These are phyloP conservation scores for Vanessa atalanta DNA, from an alignment of 1,140 invertebrate species.

Conservation along the genomic window DNA sequence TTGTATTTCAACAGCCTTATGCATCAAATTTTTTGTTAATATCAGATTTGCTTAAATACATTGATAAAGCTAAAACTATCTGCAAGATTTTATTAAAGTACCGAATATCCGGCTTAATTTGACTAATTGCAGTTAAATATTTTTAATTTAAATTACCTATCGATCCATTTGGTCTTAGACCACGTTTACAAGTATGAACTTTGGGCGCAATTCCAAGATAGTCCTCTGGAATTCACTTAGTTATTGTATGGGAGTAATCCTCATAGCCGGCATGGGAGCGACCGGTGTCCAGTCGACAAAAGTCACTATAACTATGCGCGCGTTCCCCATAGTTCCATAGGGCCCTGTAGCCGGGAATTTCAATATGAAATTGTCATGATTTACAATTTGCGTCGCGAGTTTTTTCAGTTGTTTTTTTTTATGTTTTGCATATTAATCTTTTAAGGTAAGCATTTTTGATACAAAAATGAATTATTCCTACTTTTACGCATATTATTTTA, in stretches of 20 bases:
- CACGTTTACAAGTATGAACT: background rate
- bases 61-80: no score
- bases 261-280: constrained; percentile 49
- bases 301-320: constrained; percentile 47
- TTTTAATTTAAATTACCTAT: background rate
- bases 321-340: constrained; percentile 25
- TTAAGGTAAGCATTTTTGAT: background rate
- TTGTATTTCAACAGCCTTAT: no score
- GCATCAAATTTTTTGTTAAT: no score
- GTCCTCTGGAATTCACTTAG: constrained; percentile 25
- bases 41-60: no score
- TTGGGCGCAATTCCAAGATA: constrained; percentile 18
- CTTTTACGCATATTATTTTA: no score
- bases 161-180: background rate
- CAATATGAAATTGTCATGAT: background rate
- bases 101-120: background rate
- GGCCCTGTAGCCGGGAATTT: constrained; percentile 13
- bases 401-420: no score
- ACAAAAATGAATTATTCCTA: no score
- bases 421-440: no score
- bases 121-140: background rate
- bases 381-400: no score
- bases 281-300: constrained; percentile 60
- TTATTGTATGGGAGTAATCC: constrained; percentile 26
- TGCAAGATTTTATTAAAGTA: background rate